Evolutionary conservation across 1,140 invertebrate species (phyloP).

Genomic region (Trichomalopsis sarcophagae): DNA sequence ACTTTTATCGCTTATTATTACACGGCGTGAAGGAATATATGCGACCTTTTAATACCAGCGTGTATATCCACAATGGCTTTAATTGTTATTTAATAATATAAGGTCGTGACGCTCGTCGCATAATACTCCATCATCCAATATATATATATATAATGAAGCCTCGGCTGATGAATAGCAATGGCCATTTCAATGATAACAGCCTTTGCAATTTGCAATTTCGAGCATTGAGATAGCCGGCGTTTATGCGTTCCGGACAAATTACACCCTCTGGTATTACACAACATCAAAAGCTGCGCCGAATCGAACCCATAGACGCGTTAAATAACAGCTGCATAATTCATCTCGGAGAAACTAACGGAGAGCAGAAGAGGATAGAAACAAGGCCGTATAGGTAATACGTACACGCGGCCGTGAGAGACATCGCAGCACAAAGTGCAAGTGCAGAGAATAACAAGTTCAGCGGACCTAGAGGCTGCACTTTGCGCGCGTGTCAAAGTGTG

Average conservation of each 20-base stretch:
- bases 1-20: neutral
- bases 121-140: neutral
- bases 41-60: too few species aligned
- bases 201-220: neutral
- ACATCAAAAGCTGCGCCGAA: too few species aligned
- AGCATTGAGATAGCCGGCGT: neutral
- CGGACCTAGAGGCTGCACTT: neutral
- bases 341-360: too few species aligned
- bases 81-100: too few species aligned
- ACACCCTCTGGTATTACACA: too few species aligned
- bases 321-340: too few species aligned
- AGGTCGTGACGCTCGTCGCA: too few species aligned
- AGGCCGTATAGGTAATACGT: neutral
- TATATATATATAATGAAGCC: neutral
- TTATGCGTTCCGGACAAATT: neutral
- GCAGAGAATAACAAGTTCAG: constrained; percentile 19
- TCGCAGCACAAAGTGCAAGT: constrained; percentile 15
- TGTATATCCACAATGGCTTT: too few species aligned
- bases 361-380: neutral
- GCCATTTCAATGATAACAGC: neutral
- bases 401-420: neutral
- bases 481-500: neutral
- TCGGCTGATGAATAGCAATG: neutral
- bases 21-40: too few species aligned
- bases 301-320: too few species aligned